Evolutionary conservation across 2,113 vertebrate species (phyloP), one percentile per base, ranked within the genome.

Genomic region (Lampris megalopsis): DNA sequence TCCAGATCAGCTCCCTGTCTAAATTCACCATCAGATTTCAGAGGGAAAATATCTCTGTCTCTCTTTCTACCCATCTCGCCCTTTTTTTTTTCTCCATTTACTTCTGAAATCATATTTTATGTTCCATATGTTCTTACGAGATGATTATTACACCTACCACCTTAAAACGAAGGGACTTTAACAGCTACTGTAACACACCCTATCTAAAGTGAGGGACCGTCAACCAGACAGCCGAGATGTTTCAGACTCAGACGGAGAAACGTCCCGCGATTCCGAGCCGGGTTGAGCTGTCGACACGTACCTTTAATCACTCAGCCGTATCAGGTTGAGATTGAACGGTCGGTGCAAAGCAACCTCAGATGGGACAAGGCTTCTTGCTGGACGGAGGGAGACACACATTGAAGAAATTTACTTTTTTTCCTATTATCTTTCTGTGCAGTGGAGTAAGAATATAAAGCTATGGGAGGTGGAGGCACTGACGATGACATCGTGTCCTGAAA

Each of bases 101-200:
- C 92, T 92, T 93, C 86, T 68, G 38, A 85, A 78, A 87, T 95
- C 93, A 95, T 91, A 63, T 88, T 89, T 95, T 91, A 61, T 71
- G 67, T 82, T 82, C 84, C 41, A 80, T 93, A 91, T 94, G 95
- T 96, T 96, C 94, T 95, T 96, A 92, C 91, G 85, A 94, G 91
- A 93, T 82, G 91, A 91, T 92, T 85, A 89, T 87, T 90, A 90
- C 92, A 95, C 96, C 93, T 92, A 87, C 95, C 92, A 94, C 95
- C 91, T 95, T 94, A 91, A 95, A 81, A 92, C 87, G 92, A 86
- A 92, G 88, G 74, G 88, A 88, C 84, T 74, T 64, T 73, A 70
- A 88, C 71, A 83, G 79, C 66, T 88, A 66, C 79, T 85, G 80
- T 82, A 83, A 81, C 73, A 73, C 84, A 83, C 0, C 71, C 84